Evolutionary conservation across 2,797 vertebrate genomes (phyloP), one percentile per base, ranked within the genome.

Genomic region (Macropodus opercularis): DNA sequence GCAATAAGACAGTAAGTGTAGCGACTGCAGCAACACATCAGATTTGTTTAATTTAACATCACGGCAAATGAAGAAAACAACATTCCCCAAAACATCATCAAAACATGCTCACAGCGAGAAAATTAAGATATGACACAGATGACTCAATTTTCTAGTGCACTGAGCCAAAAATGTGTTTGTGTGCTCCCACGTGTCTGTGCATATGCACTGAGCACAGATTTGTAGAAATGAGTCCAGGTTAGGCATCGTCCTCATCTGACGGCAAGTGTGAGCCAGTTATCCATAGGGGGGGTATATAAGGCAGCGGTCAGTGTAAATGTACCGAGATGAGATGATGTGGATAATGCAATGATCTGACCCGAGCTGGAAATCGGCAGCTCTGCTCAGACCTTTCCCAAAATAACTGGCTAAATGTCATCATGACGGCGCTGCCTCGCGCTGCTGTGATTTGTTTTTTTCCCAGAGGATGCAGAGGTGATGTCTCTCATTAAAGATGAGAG

Each of bases 341-440:
- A 66, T 60, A 68, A 69, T 17, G 36, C 26, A 43, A 21, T 61
- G 58, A 79, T 79, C 67, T 69, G 76, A 79, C 65, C 69, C 51
- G 22, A 69, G 48, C 50, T 72, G 60, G 31, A 69, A 75, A 85
- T 63, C 72, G 69, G 63, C 71, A 81, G 65, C 53, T 67, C 61
- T 60, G 31, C 48, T 11, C 26, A 72, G 85, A 74, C 60, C 53
- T 64, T 78, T 76, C 69, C 69, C 23, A 63, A 79, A 86, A 87
- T 86, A 85, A 83, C 71, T 18, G 17, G 27, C 52, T 72, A 77
- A 87, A 90, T 85, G 83, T 77, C 79, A 86, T 56, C 34, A 36
- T 52, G 44, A 57, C 23, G 48, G 19, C 4, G 23, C 34, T 27
- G 56, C 72, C 21, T 32, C 61, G 44, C 35, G 17, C 53, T 19